Base-by-base conservation (phyloP, 1,140 invertebrate genomes). In the Conus ventricosus region DNA sequence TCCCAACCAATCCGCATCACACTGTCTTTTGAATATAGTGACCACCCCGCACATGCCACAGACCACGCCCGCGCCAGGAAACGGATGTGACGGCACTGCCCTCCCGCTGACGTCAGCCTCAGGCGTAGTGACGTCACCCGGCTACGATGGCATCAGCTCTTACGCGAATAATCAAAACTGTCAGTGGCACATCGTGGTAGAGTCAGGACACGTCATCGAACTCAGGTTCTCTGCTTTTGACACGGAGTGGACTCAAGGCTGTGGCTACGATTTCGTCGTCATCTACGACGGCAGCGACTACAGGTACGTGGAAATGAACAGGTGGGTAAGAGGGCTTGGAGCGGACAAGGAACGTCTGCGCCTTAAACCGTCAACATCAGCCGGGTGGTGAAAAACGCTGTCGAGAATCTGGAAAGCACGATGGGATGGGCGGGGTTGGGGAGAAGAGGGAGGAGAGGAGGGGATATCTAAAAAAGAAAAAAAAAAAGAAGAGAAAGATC, bases 141-240 rank as follows among this genome's bases (percentile, higher is more conserved):
- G 84, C 54, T 88, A 71, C 51, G 89, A 90, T 82, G 91, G 91
- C 5, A 83, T n/a, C 2, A 88, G 86, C 4, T 55, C 87, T 51
- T 92, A 92, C 76, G 87, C 87, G 6, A 71, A 57, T 17, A 88
- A 91, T 80, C 78, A 91, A 0, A 89, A 87, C 75, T 92, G 91
- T 84, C 84, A 87, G 55, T 91, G 91, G 91, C 67, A 81, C 53
- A 89, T 92, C 23, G 85, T 80, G 23, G 91, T 88, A 23, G 87
- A 90, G 15, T 78, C 80, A n/a, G 90, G 90, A 13, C 80, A 92
- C 85, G 91, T 91, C 27, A 88, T 92, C n/a, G 89, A 87, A 3
- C 71, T 92, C 15, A 80, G 57, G 27, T 89, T 91, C 71, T 83
- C 90, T 67, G 86, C 17, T 23, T 90, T 92, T 78, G 91, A 92